phyloP scores from a whole-genome alignment of 2,797 vertebrate species.

The Mormyrus proboscirostris region DNA sequence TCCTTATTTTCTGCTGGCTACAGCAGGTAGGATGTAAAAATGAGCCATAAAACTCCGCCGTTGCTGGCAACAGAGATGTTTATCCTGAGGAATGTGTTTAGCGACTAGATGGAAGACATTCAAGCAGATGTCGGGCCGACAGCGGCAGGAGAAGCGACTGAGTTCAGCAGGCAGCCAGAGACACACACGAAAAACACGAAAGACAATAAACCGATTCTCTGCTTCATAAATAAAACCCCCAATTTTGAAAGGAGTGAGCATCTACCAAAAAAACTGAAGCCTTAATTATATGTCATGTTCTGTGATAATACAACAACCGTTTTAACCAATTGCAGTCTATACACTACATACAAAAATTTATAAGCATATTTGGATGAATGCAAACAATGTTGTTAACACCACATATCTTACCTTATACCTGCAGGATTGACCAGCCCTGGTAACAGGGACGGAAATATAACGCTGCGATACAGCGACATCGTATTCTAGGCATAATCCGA shows the following conservation, averaged over 20 bases:
- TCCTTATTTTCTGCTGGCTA: constrained; percentile 5
- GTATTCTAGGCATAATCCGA: background rate
- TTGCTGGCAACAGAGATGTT: background rate
- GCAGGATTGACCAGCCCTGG: background rate
- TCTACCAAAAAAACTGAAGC: background rate
- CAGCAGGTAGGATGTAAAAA: background rate
- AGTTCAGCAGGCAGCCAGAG: background rate
- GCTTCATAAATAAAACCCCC: background rate
- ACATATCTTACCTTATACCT: background rate
- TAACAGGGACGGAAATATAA: background rate
- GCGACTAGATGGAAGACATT: background rate
- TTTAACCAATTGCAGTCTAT: background rate
- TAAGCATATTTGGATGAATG: background rate
- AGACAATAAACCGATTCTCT: background rate
- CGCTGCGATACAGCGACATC: background rate
- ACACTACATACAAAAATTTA: background rate
- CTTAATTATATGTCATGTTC: background rate
- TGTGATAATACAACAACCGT: background rate
- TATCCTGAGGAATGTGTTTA: background rate
- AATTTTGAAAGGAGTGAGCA: background rate
- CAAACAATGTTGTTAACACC: background rate
- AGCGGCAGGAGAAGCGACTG: background rate
- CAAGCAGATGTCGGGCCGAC: background rate
- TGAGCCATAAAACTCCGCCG: background rate
- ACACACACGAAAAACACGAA: background rate